phyloP scores from a whole-genome alignment of 2,888 invertebrate species.

The Anthophora plumipes region DNA sequence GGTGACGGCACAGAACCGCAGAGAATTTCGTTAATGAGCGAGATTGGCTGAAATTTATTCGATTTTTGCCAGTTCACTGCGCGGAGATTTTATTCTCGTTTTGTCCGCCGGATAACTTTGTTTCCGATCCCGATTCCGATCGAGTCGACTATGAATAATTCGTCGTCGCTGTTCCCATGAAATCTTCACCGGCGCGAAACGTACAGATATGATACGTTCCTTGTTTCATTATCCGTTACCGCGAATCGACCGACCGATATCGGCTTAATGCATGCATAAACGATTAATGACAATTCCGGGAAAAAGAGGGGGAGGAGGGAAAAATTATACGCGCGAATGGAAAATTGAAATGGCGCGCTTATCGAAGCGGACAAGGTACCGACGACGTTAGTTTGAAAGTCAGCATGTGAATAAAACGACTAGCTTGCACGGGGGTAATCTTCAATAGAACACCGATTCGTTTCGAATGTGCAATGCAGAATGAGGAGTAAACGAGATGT shows the following conservation, averaged over 20 bases:
- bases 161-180: slow-evolving; percentile 12
- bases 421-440: neutral
- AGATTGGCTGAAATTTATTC: slow-evolving; percentile 37
- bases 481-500: neutral
- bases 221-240: slow-evolving; percentile 29
- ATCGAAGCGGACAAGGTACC: slow-evolving; percentile 17
- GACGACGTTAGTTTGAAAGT: slow-evolving; percentile 13
- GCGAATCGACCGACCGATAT: slow-evolving; percentile 42
- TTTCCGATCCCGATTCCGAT: slow-evolving; percentile 10
- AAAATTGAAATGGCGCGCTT: slow-evolving; percentile 29
- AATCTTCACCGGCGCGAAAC: no score
- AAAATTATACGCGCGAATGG: slow-evolving; percentile 22
- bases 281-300: slow-evolving; percentile 30
- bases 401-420: slow-evolving; percentile 10
- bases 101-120: slow-evolving; percentile 44
- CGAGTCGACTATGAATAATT: slow-evolving; percentile 53
- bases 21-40: slow-evolving; percentile 15
- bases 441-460: slow-evolving; percentile 13
- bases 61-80: slow-evolving; percentile 10
- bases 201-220: no score
- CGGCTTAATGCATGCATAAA: slow-evolving; percentile 47
- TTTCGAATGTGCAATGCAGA: neutral
- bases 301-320: neutral
- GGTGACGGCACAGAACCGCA: neutral
- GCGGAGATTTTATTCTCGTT: slow-evolving; percentile 46